Conservation (phyloP, 2,888 invertebrate genomes). For the Leucozona laternaria region DNA sequence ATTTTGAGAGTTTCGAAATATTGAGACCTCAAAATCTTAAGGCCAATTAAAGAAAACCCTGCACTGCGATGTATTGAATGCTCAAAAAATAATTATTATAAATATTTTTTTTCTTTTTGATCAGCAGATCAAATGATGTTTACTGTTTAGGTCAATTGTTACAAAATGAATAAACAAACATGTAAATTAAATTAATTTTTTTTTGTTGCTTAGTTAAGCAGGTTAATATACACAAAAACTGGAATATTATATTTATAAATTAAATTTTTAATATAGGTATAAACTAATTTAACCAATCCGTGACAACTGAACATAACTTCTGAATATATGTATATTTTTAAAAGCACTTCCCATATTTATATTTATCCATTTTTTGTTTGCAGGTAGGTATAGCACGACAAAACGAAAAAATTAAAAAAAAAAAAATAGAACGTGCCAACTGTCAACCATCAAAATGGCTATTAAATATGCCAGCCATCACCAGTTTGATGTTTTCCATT, state of each 20-base stretch:
- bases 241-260: constrained; percentile 1
- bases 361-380: neutral
- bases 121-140: neutral
- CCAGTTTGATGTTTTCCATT: constrained; percentile 18
- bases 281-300: constrained; percentile 18
- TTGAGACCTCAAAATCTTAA: neutral
- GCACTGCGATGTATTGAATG: neutral
- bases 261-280: neutral
- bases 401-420: neutral
- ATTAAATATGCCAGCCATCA: constrained; percentile 20
- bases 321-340: neutral
- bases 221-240: neutral
- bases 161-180: neutral
- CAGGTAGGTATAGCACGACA: neutral
- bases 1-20: no score
- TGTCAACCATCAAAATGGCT: constrained; percentile 33
- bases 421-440: constrained; percentile 24
- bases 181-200: constrained; percentile 8
- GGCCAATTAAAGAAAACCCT: neutral
- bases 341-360: neutral
- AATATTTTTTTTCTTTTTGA: neutral
- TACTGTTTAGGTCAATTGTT: constrained; percentile 7
- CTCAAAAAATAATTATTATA: neutral
- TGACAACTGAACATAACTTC: constrained; percentile 17
- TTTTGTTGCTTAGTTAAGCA: neutral